phyloP scores from a whole-genome alignment of 2,113 vertebrate species.

The Columbina picui region DNA sequence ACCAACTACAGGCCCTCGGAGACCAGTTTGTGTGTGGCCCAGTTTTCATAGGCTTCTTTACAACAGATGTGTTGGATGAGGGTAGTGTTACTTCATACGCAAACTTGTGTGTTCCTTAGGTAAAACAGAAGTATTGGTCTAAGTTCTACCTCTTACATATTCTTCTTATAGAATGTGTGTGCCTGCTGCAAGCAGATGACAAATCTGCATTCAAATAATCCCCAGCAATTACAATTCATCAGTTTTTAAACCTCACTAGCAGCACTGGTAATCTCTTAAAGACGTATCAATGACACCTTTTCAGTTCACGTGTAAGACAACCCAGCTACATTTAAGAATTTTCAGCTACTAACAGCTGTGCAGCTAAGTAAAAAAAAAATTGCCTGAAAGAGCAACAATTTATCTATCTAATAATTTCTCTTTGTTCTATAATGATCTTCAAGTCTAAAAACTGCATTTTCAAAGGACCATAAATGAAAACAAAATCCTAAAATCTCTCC shows the following conservation, averaged over 20 bases:
- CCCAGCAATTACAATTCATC: not conserved
- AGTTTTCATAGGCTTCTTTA: slow-evolving; percentile 69
- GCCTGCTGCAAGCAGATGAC: not conserved
- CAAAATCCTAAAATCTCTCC: not conserved
- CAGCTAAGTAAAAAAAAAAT: not conserved
- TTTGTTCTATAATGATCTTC: not conserved
- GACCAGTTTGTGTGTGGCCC: slow-evolving; percentile 78
- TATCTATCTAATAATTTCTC: not conserved
- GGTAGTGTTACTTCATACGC: slow-evolving; percentile 72
- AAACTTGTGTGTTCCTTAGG: slow-evolving; percentile 59
- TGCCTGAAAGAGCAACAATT: not conserved
- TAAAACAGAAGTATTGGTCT: slow-evolving; percentile 20
- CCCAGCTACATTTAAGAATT: not conserved
- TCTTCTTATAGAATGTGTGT: not conserved
- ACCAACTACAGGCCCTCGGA: slow-evolving; percentile 67
- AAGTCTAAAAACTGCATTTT: not conserved
- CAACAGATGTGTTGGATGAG: slow-evolving; percentile 76
- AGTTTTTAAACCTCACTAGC: not conserved
- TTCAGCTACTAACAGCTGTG: not conserved
- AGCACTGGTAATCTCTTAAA: not conserved
- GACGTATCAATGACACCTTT: not conserved
- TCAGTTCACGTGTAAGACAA: not conserved
- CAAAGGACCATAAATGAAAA: not conserved
- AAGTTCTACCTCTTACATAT: slow-evolving; percentile 18
- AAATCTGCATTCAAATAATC: not conserved